These are phyloP conservation scores for Papilio gigon DNA, from an alignment of 2,888 invertebrate species.

Conservation along the genomic window DNA sequence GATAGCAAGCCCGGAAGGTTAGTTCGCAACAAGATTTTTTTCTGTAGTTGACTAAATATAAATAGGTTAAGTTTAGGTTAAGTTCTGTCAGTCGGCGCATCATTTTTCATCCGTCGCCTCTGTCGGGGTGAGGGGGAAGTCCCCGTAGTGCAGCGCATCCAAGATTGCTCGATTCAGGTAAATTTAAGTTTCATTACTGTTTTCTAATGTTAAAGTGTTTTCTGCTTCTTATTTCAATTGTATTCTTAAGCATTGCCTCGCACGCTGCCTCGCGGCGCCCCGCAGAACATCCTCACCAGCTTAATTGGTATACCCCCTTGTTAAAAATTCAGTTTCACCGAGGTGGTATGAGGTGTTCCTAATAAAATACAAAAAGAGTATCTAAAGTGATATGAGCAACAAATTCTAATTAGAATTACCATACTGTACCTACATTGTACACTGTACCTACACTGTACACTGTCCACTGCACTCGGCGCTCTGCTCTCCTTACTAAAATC, in stretches of 20 bases:
- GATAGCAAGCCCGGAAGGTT: no score
- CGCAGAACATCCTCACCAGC: no score
- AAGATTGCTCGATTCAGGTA: neutral
- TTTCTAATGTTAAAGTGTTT: neutral
- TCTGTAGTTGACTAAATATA: neutral
- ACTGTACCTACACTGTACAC: constrained; percentile 25
- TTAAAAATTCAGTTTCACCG: neutral
- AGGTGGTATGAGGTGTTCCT: no score
- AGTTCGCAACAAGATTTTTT: neutral
- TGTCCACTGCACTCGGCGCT: no score
- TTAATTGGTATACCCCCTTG: no score
- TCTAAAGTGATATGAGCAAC: neutral
- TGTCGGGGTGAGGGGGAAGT: constrained; percentile 19
- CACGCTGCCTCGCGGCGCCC: neutral
- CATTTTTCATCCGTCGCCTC: neutral
- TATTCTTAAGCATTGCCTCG: neutral
- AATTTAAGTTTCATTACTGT: neutral
- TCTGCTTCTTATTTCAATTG: neutral
- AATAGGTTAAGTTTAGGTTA: constrained; percentile 6
- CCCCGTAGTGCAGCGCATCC: neutral
- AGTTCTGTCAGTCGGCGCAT: constrained; percentile 1
- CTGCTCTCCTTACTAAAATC: constrained; percentile 16
- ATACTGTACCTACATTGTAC: constrained; percentile 13
- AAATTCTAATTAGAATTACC: neutral
- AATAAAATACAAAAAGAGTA: no score